Conservation (phyloP, 2,113 vertebrate genomes). For the Pitta sordida region DNA sequence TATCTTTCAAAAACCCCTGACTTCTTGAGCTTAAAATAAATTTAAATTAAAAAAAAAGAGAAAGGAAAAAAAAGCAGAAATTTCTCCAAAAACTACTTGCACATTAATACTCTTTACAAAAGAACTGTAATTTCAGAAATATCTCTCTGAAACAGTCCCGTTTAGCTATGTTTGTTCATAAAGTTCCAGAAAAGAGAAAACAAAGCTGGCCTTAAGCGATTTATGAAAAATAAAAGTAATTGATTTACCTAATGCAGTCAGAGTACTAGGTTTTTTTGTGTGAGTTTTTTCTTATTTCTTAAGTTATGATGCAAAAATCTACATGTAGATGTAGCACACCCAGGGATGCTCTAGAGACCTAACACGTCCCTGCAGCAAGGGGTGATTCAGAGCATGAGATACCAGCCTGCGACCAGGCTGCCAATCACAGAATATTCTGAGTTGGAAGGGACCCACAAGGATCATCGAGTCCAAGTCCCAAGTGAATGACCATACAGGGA, state of each 20-base stretch:
- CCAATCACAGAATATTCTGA: no score
- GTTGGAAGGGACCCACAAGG: no score
- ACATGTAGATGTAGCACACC: accelerated
- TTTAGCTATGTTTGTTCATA: neutral
- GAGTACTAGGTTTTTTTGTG: neutral
- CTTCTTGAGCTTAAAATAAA: neutral
- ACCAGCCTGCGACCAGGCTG: neutral
- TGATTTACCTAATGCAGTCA: no score
- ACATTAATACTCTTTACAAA: neutral
- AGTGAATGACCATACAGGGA: no score
- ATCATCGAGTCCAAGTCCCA: no score
- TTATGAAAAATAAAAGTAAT: neutral
- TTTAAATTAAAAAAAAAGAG: no score
- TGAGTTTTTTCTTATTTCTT: neutral
- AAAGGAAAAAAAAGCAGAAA: neutral
- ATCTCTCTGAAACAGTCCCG: neutral
- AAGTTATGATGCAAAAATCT: neutral
- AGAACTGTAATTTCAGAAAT: neutral
- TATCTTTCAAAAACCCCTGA: neutral
- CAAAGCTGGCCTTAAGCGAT: neutral
- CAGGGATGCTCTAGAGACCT: neutral
- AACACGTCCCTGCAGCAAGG: accelerated
- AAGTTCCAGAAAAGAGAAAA: neutral
- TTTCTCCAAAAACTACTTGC: neutral
- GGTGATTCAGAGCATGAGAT: neutral